Evolutionary conservation across 2,888 invertebrate species (phyloP).

Genomic region (Epinotia brunnichana): DNA sequence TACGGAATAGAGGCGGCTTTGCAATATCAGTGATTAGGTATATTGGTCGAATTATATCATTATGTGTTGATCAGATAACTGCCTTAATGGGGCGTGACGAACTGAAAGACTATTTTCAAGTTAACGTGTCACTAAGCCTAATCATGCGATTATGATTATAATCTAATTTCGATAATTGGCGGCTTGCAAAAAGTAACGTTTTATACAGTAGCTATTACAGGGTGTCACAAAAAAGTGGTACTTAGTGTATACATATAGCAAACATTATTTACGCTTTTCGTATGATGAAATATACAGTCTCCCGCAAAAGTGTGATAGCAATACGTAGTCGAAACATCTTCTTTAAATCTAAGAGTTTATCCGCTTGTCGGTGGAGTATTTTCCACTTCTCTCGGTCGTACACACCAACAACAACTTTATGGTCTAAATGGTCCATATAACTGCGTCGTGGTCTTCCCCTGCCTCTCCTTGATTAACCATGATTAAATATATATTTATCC

Average conservation of each 20-base stretch:
- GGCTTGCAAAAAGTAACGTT: neutral
- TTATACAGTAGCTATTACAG: neutral
- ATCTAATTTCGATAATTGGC: slow-evolving; percentile 24
- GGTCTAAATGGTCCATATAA: too few species aligned
- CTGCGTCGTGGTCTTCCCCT: too few species aligned
- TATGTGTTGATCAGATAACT: slow-evolving; percentile 33
- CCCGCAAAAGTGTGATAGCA: too few species aligned
- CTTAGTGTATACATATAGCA: neutral
- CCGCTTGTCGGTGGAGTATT: too few species aligned
- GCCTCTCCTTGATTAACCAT: too few species aligned
- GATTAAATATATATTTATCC: too few species aligned
- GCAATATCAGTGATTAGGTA: neutral
- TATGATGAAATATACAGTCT: neutral
- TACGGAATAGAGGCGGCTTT: neutral
- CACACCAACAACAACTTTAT: too few species aligned
- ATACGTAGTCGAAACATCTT: too few species aligned
- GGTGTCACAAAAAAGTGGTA: neutral
- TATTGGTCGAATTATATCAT: neutral
- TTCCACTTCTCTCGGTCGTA: too few species aligned
- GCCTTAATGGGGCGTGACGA: slow-evolving; percentile 19
- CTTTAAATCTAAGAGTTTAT: too few species aligned
- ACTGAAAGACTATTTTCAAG: slow-evolving; percentile 18
- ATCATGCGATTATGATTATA: slow-evolving; percentile 31
- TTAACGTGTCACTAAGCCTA: slow-evolving; percentile 29
- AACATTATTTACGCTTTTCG: neutral